Evolutionary conservation across 2,113 vertebrate species (phyloP).

Genomic region (Mus pahari): DNA sequence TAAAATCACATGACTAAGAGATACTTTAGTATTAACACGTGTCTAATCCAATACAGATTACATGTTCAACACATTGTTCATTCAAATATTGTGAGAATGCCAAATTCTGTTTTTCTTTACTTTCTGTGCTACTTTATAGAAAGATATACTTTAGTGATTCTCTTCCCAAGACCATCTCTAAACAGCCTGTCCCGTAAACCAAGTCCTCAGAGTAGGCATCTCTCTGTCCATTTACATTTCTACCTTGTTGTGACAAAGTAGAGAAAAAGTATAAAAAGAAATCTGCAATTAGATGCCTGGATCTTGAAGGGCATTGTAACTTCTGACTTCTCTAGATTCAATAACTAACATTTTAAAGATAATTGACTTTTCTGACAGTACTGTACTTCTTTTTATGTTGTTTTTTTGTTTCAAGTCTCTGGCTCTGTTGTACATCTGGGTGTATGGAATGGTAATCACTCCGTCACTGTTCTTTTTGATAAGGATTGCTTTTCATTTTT

Average conservation of each 20-base stretch:
- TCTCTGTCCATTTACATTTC: background rate
- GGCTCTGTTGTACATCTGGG: background rate
- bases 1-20: background rate
- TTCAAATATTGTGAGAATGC: background rate
- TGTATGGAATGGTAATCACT: background rate
- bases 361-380: background rate
- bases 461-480: background rate
- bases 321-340: background rate
- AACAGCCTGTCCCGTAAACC: background rate
- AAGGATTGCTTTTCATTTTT: background rate
- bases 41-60: background rate
- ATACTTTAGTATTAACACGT: background rate
- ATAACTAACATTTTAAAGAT: background rate
- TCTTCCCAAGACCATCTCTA: background rate
- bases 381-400: background rate
- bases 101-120: background rate
- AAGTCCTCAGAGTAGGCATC: background rate
- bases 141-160: background rate
- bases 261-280: background rate
- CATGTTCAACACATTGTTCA: background rate
- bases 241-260: background rate
- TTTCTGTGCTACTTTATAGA: background rate
- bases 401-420: background rate
- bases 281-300: rapidly evolving
- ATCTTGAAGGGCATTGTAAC: background rate